Conservation (phyloP, 2,797 vertebrate genomes). For the Hyperoplus lanceolatus region DNA sequence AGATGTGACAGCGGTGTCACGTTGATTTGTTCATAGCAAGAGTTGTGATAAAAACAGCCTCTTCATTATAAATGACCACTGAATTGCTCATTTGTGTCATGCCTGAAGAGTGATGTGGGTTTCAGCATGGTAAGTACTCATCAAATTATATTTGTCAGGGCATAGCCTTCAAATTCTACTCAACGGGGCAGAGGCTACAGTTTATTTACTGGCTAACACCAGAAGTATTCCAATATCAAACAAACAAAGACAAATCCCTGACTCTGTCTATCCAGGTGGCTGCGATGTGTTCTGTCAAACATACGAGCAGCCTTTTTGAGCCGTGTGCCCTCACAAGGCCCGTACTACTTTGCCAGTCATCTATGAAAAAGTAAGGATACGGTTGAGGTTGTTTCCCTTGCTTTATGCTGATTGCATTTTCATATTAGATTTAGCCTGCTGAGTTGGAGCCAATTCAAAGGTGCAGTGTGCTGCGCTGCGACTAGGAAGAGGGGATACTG, state of each 20-base stretch:
- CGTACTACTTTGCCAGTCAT: constrained; percentile 39
- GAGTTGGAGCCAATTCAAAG: constrained; percentile 71
- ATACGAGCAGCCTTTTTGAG: constrained; percentile 43
- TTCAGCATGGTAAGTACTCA: constrained; percentile 65
- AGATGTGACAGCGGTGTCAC: constrained; percentile 71
- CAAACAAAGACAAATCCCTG: constrained; percentile 27
- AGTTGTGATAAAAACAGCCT: constrained; percentile 73
- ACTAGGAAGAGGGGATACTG: constrained; percentile 59
- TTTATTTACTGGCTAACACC: constrained; percentile 67
- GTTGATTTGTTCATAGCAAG: constrained; percentile 70
- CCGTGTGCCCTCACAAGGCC: constrained; percentile 33
- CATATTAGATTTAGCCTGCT: constrained; percentile 76
- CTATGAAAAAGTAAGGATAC: constrained; percentile 55
- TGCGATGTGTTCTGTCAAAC: constrained; percentile 55
- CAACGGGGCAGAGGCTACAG: constrained; percentile 58
- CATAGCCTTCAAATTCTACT: constrained; percentile 64
- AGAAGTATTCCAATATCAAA: constrained; percentile 70
- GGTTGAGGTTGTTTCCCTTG: constrained; percentile 67
- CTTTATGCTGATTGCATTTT: constrained; percentile 72
- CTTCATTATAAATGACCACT: constrained; percentile 77
- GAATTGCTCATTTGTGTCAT: constrained; percentile 75
- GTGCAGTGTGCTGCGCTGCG: constrained; percentile 49
- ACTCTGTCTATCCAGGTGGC: constrained; percentile 46
- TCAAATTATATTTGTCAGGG: constrained; percentile 62
- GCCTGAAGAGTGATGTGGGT: constrained; percentile 65